phyloP scores from a whole-genome alignment of 2,797 vertebrate genomes.

The Sebastes wilsoni region DNA sequence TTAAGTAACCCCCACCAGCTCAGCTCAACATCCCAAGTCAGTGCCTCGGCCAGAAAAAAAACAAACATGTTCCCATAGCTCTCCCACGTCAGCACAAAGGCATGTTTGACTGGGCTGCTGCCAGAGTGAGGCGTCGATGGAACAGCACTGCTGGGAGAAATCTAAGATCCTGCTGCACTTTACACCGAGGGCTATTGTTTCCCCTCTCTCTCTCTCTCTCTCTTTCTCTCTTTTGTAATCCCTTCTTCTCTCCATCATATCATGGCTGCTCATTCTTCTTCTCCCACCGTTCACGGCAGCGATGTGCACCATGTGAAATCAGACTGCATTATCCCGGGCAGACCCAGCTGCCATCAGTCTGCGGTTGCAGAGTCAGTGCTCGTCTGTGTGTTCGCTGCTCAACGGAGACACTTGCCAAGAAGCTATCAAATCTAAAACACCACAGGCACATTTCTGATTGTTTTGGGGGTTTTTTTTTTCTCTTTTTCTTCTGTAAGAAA shows the following conservation, averaged over 20 bases:
- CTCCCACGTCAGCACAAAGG: slow-evolving; percentile 80
- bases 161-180: slow-evolving; percentile 68
- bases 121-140: slow-evolving; percentile 61
- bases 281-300: slow-evolving; percentile 26
- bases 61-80: slow-evolving; percentile 76
- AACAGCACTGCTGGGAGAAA: slow-evolving; percentile 58
- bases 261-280: slow-evolving; percentile 31
- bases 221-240: neutral
- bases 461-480: slow-evolving; percentile 17
- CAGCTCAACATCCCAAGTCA: slow-evolving; percentile 46
- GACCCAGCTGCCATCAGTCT: slow-evolving; percentile 37
- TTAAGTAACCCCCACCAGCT: slow-evolving; percentile 55
- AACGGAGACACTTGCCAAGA: slow-evolving; percentile 41
- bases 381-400: slow-evolving; percentile 25
- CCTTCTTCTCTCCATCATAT: slow-evolving; percentile 14
- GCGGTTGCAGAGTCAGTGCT: slow-evolving; percentile 31
- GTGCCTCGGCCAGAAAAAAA: slow-evolving; percentile 54
- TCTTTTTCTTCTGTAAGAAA: slow-evolving; percentile 32
- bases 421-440: slow-evolving; percentile 42
- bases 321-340: slow-evolving; percentile 42
- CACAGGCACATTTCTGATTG: slow-evolving; percentile 48
- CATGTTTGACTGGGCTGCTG: slow-evolving; percentile 76
- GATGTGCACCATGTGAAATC: slow-evolving; percentile 48
- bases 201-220: neutral
- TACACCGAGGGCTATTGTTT: slow-evolving; percentile 63